Percentiles rank a stretch among this genome's conserved stretches.
Evolutionary conservation across 2,888 invertebrate genomes (phyloP).

Genomic region (Catocala fraxini): DNA sequence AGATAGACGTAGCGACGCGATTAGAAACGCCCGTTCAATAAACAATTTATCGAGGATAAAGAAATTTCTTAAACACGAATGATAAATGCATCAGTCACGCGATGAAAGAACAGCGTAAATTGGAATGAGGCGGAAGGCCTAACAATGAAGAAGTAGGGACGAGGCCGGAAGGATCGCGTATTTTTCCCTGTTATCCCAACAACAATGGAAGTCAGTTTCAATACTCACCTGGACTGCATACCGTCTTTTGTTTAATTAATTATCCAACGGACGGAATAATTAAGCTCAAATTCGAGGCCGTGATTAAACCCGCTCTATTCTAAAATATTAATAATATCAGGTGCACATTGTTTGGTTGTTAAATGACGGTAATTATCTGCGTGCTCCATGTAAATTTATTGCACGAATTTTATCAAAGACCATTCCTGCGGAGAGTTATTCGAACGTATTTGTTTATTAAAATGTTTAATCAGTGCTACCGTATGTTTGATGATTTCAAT

Average conservation of each 20-base stretch:
- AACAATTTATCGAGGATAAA: conserved; percentile 77
- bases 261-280: conserved; percentile 81
- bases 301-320: conserved; percentile 71
- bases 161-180: conserved; percentile 73
- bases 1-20: conserved; percentile 69
- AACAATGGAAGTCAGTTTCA: conserved; percentile 75
- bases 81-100: conserved; percentile 79
- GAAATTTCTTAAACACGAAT: conserved; percentile 72
- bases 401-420: conserved; percentile 60
- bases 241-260: conserved; percentile 83
- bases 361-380: conserved; percentile 69
- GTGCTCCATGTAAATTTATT: conserved; percentile 64
- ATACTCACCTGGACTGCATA: conserved; percentile 71
- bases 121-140: conserved; percentile 64
- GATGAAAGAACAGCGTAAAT: conserved; percentile 76
- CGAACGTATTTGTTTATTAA: conserved; percentile 57
- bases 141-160: conserved; percentile 70
- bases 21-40: conserved; percentile 82
- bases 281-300: conserved; percentile 74
- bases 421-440: conserved; percentile 56
- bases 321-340: conserved; percentile 75
- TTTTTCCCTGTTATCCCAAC: conserved; percentile 80
- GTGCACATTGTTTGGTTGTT: conserved; percentile 72
- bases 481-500: conserved; percentile 50
- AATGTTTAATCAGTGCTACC: conserved; percentile 46